Percentiles rank a stretch among this genome's conserved stretches.
Evolutionary conservation across 2,888 invertebrate genomes (phyloP).

Genomic region (Chrysotoxum bicinctum): DNA sequence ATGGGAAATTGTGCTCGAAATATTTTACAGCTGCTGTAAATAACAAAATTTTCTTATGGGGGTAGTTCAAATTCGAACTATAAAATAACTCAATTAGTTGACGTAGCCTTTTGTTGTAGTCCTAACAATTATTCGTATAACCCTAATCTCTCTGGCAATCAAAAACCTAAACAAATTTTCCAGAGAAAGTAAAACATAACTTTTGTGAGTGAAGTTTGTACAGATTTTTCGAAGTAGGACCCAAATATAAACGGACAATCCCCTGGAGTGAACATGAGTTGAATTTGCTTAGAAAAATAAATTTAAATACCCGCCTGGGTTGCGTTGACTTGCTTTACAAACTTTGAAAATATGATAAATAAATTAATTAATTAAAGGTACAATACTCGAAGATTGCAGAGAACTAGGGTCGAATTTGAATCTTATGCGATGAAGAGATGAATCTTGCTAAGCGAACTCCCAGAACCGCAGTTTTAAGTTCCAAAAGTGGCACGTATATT

Average conservation of each 20-base stretch:
- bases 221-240: background rate
- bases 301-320: background rate
- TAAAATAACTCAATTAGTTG: constrained; percentile 28
- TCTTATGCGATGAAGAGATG: too few species aligned
- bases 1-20: constrained; percentile 21
- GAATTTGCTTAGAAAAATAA: background rate
- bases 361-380: too few species aligned
- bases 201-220: constrained; percentile 1
- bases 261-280: constrained; percentile 21
- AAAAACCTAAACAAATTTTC: constrained; percentile 32
- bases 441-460: too few species aligned
- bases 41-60: constrained; percentile 21
- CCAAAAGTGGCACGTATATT: too few species aligned
- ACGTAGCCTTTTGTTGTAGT: background rate
- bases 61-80: background rate
- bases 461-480: too few species aligned
- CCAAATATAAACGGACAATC: background rate
- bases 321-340: too few species aligned
- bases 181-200: constrained; percentile 30
- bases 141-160: constrained; percentile 31
- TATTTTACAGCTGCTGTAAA: constrained; percentile 26
- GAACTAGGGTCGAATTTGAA: too few species aligned
- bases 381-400: too few species aligned
- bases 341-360: background rate
- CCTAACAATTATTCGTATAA: constrained; percentile 22